These are phyloP conservation scores for Eulemur coronatus DNA, from an alignment of 2,797 vertebrate species.

Conservation along the genomic window DNA sequence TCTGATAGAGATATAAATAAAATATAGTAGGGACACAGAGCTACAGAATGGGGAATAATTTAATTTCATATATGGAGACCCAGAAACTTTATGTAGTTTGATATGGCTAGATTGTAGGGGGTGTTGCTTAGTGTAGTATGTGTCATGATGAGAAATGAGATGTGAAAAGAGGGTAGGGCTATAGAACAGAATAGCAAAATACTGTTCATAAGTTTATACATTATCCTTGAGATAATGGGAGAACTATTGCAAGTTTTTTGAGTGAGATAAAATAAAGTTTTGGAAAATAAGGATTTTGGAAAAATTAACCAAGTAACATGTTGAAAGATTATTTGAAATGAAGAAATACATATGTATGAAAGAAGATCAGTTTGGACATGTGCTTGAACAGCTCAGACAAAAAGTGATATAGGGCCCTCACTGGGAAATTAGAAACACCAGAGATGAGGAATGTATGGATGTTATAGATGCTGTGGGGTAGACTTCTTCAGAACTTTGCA, in stretches of 20 bases:
- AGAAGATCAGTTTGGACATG: conserved; percentile 8
- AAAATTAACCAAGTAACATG: background rate
- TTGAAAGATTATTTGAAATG: background rate
- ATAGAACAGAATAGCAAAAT: background rate
- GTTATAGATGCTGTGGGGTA: background rate
- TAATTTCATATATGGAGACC: conserved; percentile 25
- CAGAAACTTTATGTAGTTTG: conserved; percentile 30
- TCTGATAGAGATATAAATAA: background rate
- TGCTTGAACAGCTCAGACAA: background rate
- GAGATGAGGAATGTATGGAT: background rate
- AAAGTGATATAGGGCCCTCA: background rate
- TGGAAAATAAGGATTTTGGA: background rate
- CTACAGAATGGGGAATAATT: background rate
- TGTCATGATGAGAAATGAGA: conserved; percentile 14
- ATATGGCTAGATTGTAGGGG: background rate
- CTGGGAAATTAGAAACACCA: conserved; percentile 23
- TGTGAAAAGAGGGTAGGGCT: background rate
- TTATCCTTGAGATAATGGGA: background rate
- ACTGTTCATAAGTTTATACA: background rate
- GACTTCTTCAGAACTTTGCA: background rate
- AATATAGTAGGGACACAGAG: background rate
- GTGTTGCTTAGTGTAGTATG: background rate
- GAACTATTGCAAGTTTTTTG: background rate
- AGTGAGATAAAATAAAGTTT: background rate
- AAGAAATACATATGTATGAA: background rate